A percentile compares a stretch with the other conserved stretches of the same genome.
phyloP scores from a whole-genome alignment of 2,113 vertebrate species.

The Peromyscus polionotus region DNA sequence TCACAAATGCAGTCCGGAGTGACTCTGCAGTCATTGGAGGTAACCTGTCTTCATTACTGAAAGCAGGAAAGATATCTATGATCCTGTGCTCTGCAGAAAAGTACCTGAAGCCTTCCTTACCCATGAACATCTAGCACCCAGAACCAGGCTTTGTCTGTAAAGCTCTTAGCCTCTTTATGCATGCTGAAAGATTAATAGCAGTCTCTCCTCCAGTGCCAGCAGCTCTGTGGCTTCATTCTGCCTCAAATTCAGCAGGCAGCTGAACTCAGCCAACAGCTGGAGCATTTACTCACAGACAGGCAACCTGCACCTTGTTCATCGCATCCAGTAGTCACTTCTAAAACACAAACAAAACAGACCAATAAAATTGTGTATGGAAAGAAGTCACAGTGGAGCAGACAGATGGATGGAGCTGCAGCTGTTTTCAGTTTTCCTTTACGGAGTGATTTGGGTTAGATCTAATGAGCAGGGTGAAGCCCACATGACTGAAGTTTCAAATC shows the following conservation, averaged over 20 bases:
- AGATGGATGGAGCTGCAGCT: neutral
- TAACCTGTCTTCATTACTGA: slow-evolving; percentile 72
- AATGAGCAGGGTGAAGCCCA: slow-evolving; percentile 8
- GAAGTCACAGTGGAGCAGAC: neutral
- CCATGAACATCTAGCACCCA: neutral
- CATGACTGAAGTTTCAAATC: neutral
- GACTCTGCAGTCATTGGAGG: slow-evolving; percentile 94
- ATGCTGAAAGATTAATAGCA: neutral
- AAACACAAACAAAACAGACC: slow-evolving; percentile 29
- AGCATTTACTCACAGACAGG: neutral
- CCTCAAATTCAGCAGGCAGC: neutral
- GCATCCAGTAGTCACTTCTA: slow-evolving; percentile 42
- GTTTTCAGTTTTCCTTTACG: neutral
- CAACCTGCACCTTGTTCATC: neutral
- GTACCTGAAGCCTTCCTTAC: neutral
- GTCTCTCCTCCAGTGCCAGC: no score
- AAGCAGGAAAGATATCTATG: slow-evolving; percentile 30
- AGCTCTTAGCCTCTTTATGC: neutral
- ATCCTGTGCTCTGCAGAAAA: neutral
- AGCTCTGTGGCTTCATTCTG: neutral
- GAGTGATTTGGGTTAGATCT: slow-evolving; percentile 41
- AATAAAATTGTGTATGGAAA: slow-evolving; percentile 21
- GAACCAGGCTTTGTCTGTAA: neutral
- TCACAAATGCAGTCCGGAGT: slow-evolving; percentile 90
- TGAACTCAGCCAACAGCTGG: slow-evolving; percentile 51